Percentiles rank a stretch among this genome's conserved stretches.
Evolutionary conservation across 1,140 invertebrate species (phyloP).

Genomic region (Sesamia nonagrioides): DNA sequence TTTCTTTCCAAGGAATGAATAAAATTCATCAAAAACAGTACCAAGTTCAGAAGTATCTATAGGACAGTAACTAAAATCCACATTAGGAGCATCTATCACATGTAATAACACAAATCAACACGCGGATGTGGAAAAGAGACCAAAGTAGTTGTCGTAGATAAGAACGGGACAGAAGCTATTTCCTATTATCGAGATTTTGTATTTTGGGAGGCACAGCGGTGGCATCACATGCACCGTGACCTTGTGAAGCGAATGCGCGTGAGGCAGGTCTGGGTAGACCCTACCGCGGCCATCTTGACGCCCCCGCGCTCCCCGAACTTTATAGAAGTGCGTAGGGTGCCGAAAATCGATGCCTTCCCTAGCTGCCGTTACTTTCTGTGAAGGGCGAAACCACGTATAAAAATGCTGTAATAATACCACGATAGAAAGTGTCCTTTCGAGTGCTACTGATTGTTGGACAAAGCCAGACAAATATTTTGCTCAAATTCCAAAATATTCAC

Average conservation of each 20-base stretch:
- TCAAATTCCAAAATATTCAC: neutral
- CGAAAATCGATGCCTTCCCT: constrained; percentile 84
- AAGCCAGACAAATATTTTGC: neutral
- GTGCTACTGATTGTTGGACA: neutral
- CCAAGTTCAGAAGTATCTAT: neutral
- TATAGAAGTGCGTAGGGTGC: constrained; percentile 70
- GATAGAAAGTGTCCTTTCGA: constrained; percentile 12
- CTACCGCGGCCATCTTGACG: constrained; percentile 72
- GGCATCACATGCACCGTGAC: constrained; percentile 78
- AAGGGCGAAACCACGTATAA: constrained; percentile 71
- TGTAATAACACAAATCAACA: constrained; percentile 72
- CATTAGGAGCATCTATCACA: constrained; percentile 67
- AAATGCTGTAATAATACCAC: constrained; percentile 57
- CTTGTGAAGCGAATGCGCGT: constrained; percentile 76
- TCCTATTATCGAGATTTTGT: constrained; percentile 75
- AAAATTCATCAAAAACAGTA: neutral
- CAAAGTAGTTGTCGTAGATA: constrained; percentile 41
- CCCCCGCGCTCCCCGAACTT: constrained; percentile 63
- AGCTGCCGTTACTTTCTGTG: constrained; percentile 68
- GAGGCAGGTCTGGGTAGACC: constrained; percentile 81
- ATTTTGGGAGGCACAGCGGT: constrained; percentile 74
- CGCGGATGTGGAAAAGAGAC: constrained; percentile 61
- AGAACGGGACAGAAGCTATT: constrained; percentile 60
- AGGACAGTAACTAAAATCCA: constrained; percentile 40
- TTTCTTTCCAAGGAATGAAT: neutral